These are phyloP conservation scores for Scaptomyza reducta DNA, from an alignment of 2,888 invertebrate genomes.

Conservation along the genomic window DNA sequence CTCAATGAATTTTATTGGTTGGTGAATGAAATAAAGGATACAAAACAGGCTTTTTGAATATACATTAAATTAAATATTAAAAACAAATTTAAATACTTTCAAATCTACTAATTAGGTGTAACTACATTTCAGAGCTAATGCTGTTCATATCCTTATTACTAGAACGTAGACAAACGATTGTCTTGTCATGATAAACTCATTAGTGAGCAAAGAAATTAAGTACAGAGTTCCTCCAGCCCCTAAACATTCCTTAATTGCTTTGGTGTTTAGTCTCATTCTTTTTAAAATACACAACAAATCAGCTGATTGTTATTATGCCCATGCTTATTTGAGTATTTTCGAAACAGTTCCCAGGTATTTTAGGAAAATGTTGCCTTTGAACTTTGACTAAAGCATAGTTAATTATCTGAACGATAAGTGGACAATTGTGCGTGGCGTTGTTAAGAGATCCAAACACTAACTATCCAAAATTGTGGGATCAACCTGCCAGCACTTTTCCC, in stretches of 20 bases:
- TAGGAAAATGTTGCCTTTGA: conserved; percentile 5
- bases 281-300: neutral
- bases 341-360: conserved; percentile 28
- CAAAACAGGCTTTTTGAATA: too few relatives aligned
- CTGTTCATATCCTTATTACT: neutral
- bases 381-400: conserved; percentile 12
- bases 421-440: conserved; percentile 52
- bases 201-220: neutral
- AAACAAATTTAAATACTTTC: too few relatives aligned
- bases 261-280: neutral
- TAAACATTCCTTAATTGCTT: neutral
- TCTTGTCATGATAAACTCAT: neutral
- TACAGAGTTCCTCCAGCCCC: neutral
- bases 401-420: conserved; percentile 65
- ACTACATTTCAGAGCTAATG: neutral
- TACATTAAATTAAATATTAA: too few relatives aligned
- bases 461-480: conserved; percentile 28
- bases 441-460: conserved; percentile 11
- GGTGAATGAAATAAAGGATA: too few relatives aligned
- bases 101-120: neutral
- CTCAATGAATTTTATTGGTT: too few relatives aligned
- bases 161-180: neutral
- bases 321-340: conserved; percentile 2
- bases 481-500: conserved; percentile 14
- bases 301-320: neutral